Percentiles rank a stretch among this genome's conserved stretches.
Evolutionary conservation across 1,140 invertebrate species (phyloP).

Genomic region (Zophobas atratus): DNA sequence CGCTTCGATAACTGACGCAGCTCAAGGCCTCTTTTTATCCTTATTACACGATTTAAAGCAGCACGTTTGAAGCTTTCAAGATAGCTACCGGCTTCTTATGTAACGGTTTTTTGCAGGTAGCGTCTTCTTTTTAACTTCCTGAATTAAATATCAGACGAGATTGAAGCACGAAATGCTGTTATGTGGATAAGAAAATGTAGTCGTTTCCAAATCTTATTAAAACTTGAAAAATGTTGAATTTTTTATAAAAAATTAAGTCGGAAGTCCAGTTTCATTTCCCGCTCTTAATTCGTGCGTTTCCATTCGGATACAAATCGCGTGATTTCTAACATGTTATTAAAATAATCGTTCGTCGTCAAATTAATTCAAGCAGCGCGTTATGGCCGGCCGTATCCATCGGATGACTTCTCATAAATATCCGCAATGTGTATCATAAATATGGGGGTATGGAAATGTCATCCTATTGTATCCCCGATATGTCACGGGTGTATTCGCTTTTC

Average conservation of each 20-base stretch:
- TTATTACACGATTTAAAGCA: conserved; percentile 16
- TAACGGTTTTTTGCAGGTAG: conserved; percentile 11
- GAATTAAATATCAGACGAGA: conserved; percentile 37
- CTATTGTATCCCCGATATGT: conserved; percentile 15
- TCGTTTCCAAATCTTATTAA: conserved; percentile 38
- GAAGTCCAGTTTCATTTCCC: conserved; percentile 2
- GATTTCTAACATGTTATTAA: conserved; percentile 28
- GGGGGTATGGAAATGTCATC: conserved; percentile 15
- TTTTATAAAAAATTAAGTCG: conserved; percentile 20
- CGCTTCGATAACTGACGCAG: conserved; percentile 1
- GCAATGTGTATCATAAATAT: conserved; percentile 31
- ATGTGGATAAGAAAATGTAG: conserved; percentile 33
- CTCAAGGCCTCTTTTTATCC: conserved; percentile 3
- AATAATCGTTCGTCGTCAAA: conserved; percentile 35
- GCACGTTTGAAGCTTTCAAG: neutral
- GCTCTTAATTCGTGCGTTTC: too few species aligned
- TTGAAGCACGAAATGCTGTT: conserved; percentile 38
- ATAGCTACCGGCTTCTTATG: neutral
- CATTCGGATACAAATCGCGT: conserved; percentile 2
- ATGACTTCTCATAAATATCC: conserved; percentile 38
- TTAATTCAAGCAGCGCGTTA: conserved; percentile 27
- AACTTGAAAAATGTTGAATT: conserved; percentile 21
- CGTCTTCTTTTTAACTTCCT: conserved; percentile 22
- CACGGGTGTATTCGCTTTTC: conserved; percentile 17
- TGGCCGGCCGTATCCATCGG: neutral